Evolutionary conservation across 2,113 vertebrate species (phyloP).

Genomic region (Oplegnathus fasciatus): DNA sequence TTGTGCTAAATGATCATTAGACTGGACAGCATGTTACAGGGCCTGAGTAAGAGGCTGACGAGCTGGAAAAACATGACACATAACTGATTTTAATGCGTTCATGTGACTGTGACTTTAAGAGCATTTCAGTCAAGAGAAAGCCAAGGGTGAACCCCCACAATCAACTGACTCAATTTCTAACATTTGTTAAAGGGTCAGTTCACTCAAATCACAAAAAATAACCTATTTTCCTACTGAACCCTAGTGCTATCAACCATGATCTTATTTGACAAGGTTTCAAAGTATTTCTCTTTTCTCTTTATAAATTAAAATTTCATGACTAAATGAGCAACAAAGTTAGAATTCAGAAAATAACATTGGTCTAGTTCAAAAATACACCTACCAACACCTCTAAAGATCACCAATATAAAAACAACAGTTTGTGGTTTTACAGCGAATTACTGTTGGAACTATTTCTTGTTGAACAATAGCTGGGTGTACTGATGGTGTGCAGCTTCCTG

Average conservation of each 20-base stretch:
- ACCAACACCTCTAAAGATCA: no score
- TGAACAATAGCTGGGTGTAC: no score
- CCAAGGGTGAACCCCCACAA: not conserved
- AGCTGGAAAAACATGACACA: not conserved
- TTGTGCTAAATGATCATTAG: not conserved
- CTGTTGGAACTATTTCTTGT: no score
- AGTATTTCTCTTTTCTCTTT: no score
- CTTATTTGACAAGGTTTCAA: no score
- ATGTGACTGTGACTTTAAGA: not conserved
- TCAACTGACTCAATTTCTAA: not conserved
- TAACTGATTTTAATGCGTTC: not conserved
- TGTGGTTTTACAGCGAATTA: no score
- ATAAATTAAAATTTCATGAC: not conserved
- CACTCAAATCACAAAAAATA: not conserved
- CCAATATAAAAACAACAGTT: no score
- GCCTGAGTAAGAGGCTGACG: not conserved
- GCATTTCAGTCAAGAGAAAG: not conserved
- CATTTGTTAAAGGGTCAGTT: not conserved
- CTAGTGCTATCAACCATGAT: not conserved
- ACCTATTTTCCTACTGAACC: not conserved
- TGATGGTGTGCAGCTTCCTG: no score
- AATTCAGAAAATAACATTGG: not conserved
- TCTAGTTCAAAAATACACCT: no score
- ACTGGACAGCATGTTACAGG: not conserved
- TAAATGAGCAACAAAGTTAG: not conserved